Base-by-base conservation (phyloP, 2,113 vertebrate species). In the Heterochromis multidens region DNA sequence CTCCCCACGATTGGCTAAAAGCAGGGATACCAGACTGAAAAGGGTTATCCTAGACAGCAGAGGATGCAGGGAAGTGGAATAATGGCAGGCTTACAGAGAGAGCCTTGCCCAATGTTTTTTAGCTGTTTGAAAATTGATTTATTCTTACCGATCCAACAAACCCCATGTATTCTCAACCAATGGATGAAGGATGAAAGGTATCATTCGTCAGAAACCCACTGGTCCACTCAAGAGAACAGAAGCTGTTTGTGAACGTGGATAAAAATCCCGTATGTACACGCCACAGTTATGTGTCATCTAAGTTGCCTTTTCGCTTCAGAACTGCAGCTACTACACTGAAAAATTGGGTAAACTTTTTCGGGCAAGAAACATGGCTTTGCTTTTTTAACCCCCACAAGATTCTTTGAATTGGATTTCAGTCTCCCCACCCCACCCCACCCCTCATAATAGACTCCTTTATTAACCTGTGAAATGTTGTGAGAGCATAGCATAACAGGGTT, bases 111-210 rank as follows among this genome's bases (percentile, higher is more conserved):
- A 93, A 91, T 93, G 93, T 91, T 94, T 95, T 94, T 90, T 91
- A 90, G 88, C 90, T 74, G 81, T 92, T 94, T 91, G 90, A 94
- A 93, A 96, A 95, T 94, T 91, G 91, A 94, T 96, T 95, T 93
- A 92, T 93, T 93, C 90, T 85, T 79, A 92, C 89, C 86, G 85
- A 94, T 94, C 89, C 93, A 93, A 94, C 90, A 92, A 94, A 93
- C 89, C 90, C 80, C 92, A 87, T 93, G 92, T 89, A 95, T 95
- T 95, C 90, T 91, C 93, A 93, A 90, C 86, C 88, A 93, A 95
- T 90, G 93, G 92, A 95, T 94, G 93, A 94, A 94, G 92, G 83
- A 92, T 94, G 93, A 95, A 95, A 94, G 94, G 93, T 95, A 95
- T 95, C 93, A 96, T 96, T 95, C 95, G 86, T 94, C 93, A 94